A percentile compares a stretch with the other conserved stretches of the same genome.
Evolutionary conservation across 2,888 invertebrate species (phyloP).

Genomic region (Cremastobaeus sp.): DNA sequence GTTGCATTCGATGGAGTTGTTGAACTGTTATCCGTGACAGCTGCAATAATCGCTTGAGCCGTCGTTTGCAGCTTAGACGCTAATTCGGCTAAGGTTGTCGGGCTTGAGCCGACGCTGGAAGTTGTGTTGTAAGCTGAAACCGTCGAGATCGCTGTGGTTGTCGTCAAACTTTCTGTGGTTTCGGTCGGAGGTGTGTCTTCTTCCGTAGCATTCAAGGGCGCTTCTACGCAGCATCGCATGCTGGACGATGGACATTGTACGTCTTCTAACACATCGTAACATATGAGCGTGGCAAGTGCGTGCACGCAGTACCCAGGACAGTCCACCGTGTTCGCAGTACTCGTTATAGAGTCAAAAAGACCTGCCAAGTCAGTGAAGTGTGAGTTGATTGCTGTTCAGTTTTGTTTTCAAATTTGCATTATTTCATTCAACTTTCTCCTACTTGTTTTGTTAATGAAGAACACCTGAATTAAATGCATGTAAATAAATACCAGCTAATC

Average conservation of each 20-base stretch:
- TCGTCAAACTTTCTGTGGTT: conserved; percentile 67
- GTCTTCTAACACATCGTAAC: conserved; percentile 90
- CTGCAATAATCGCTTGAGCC: conserved; percentile 33
- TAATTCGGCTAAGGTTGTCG: conserved; percentile 33
- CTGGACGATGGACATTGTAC: conserved; percentile 88
- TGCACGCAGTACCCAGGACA: conserved; percentile 95
- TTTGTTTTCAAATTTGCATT: too few relatives aligned
- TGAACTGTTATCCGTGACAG: conserved; percentile 33
- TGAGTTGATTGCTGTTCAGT: too few relatives aligned
- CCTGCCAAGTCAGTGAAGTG: too few relatives aligned
- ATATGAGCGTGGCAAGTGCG: conserved; percentile 90
- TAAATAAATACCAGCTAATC: too few relatives aligned
- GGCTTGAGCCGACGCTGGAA: conserved; percentile 11
- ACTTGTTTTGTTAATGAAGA: too few relatives aligned
- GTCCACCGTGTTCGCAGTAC: conserved; percentile 89
- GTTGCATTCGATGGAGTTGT: not conserved
- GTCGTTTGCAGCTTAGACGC: conserved; percentile 38
- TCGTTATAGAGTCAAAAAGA: conserved; percentile 90
- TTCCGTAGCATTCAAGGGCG: conserved; percentile 81
- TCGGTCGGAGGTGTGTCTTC: conserved; percentile 65
- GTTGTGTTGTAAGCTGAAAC: conserved; percentile 2
- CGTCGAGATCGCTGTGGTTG: conserved; percentile 67
- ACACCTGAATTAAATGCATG: too few relatives aligned
- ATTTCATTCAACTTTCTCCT: too few relatives aligned
- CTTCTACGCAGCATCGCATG: conserved; percentile 92